Evolutionary conservation across 1,140 invertebrate species (phyloP).

Genomic region (Doryteuthis pealeii): DNA sequence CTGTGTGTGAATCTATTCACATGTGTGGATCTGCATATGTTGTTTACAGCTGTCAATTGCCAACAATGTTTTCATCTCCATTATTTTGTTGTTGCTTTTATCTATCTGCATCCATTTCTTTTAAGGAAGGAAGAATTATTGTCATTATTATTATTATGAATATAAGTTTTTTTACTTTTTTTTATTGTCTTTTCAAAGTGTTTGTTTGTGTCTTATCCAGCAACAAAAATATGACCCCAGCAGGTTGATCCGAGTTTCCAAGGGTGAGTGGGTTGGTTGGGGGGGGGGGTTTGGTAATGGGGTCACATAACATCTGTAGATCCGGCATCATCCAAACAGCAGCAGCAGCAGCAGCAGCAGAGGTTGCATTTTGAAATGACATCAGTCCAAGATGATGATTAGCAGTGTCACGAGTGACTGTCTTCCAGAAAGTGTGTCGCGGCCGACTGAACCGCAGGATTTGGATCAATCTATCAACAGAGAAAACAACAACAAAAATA

Average conservation of each 20-base stretch:
- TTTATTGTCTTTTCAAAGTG: too few relatives aligned
- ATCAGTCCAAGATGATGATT: too few relatives aligned
- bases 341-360: not conserved
- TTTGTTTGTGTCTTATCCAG: too few relatives aligned
- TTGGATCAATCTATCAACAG: not conserved
- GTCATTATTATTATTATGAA: too few relatives aligned
- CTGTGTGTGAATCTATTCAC: not conserved
- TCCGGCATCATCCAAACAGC: not conserved
- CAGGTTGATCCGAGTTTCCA: not conserved
- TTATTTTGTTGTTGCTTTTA: too few relatives aligned
- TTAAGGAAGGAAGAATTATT: too few relatives aligned
- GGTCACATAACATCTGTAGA: not conserved
- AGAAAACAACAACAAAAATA: not conserved
- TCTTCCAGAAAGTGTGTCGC: not conserved
- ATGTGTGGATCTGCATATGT: not conserved
- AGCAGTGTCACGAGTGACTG: not conserved
- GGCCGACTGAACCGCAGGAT: not conserved
- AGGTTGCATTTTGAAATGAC: not conserved
- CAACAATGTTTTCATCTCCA: not conserved
- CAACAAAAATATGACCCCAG: too few relatives aligned
- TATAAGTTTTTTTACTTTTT: too few relatives aligned
- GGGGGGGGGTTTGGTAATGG: not conserved
- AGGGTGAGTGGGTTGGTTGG: not conserved
- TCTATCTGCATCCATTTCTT: too few relatives aligned
- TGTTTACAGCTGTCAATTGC: not conserved